Base-by-base conservation (phyloP, 1,140 invertebrate genomes). In the Papilio glaucus region DNA sequence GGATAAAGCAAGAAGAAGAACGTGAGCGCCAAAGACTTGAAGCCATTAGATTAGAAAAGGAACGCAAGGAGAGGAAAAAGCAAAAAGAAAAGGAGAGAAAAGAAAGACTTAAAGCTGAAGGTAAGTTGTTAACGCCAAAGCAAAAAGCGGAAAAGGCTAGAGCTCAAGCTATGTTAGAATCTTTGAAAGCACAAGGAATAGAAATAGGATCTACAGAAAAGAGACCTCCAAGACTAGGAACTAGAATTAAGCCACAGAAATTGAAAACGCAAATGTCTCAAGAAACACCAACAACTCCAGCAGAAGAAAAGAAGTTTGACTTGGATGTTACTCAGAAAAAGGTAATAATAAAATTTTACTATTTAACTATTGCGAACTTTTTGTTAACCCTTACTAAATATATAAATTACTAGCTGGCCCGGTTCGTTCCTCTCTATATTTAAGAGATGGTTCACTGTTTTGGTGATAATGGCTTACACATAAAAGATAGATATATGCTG, bases 81-180 rank as follows among this genome's bases (percentile, higher is more conserved):
- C 95, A 97, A 81, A 98, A 98, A 85, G 98, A 99, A 94, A 99
- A 99, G 81, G 98, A 99, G 85, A 95, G 96, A 72, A 98, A 97
- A 91, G 98, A 98, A 87, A 95, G 97, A 84, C 91, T 99, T 41
- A 99, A 99, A 89, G 97, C 97, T 24, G 98, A 99, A 94, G 98
- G 99, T 1, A 99, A 98, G 94, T 93, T 98, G 24, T 90, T 99
- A 38, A 98, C 98, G 5, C 95, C 97, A 0, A 98, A 98, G 91
- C 98, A 99, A 85, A 98, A 97, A 85, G 96, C 97, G 78, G 98
- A 98, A 78, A 95, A 96, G 75, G 97, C 97, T 0, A 94, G 98
- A 77, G 97, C 97, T 1, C 96, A 98, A 88, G 97, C 97, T 42
- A 95, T 98, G 94, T 93, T 99, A 53, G 97, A 99, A 72, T 96